These are phyloP conservation scores for Yponomeuta cagnagella DNA, from an alignment of 2,888 invertebrate genomes.

Conservation along the genomic window DNA sequence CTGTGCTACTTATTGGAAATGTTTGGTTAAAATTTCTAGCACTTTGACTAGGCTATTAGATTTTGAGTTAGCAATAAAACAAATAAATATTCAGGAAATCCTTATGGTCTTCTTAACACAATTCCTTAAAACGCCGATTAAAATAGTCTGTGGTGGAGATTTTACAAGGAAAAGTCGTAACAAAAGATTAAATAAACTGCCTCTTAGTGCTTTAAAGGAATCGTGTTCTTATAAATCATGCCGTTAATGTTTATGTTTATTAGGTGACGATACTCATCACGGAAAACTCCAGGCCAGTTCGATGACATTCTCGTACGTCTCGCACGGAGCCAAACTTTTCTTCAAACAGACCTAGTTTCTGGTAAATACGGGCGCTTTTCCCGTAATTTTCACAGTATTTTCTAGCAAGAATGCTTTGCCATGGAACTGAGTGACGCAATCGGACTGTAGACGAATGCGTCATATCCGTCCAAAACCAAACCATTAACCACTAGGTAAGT, in stretches of 20 bases:
- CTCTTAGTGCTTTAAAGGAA: too few relatives aligned
- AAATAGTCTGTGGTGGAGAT: too few relatives aligned
- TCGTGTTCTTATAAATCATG: too few relatives aligned
- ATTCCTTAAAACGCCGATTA: too few relatives aligned
- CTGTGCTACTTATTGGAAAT: too few relatives aligned
- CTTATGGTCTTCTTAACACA: too few relatives aligned
- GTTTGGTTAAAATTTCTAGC: too few relatives aligned
- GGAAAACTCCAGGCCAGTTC: conserved; percentile 10
- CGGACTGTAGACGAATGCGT: conserved; percentile 10
- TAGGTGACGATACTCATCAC: background rate
- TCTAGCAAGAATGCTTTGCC: background rate
- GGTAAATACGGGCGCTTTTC: background rate
- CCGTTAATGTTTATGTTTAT: background rate
- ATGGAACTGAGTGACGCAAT: conserved; percentile 10
- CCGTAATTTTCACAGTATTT: background rate
- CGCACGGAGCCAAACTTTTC: background rate
- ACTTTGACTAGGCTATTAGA: too few relatives aligned
- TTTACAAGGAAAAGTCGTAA: too few relatives aligned
- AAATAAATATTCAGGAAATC: too few relatives aligned
- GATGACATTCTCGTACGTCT: background rate
- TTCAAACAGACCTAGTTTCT: background rate
- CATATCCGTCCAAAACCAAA: conserved; percentile 4
- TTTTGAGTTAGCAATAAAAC: too few relatives aligned
- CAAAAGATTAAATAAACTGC: too few relatives aligned
- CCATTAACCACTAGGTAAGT: background rate